Evolutionary conservation across 2,113 vertebrate species (phyloP), one percentile per base, ranked within the genome.

Genomic region (Lepisosteus oculatus): DNA sequence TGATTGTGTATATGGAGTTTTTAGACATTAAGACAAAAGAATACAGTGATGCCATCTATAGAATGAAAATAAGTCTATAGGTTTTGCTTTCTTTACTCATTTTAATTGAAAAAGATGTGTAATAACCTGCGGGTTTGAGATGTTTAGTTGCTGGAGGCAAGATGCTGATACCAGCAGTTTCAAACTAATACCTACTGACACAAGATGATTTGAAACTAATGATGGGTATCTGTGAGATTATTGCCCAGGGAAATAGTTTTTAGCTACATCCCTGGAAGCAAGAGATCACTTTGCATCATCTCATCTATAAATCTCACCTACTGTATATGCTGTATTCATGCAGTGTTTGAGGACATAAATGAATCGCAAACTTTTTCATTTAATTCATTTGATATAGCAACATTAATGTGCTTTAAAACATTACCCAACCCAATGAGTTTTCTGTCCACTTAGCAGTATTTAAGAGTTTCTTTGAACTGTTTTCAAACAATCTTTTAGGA

Each of bases 171-270:
- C 13, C 56, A 59, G 56, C 56, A 59, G 56, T 59, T 59, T 59
- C 56, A 59, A 59, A 8, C 11, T 59, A 59, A 59, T 59, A 12
- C 56, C 13, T n/a, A 59, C 8, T 14, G 56, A 59, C 56, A 59
- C 13, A 14, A 59, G n/a, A 12, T 59, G 56, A 59, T 12, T 59
- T 59, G 56, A 59, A 59, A 59, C 56, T 59, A 59, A 59, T 59
- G 56, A 59, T n/a, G 56, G n/a, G 56, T 59, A 14, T 59, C 56
- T n/a, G 11, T 59, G 56, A 59, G 56, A 59, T 59, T 59, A 59
- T 59, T 59, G 56, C 56, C 56, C 13, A 14, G 56, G 56, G 56
- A 59, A 59, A 12, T 59, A n/a, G 56, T 59, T 59, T 59, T 14
- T 51, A n/a, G 56, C 56, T 14, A 12, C n/a, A 55, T 8, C 54